Conservation (phyloP, 2,888 invertebrate species). For the Papilio protenor region DNA sequence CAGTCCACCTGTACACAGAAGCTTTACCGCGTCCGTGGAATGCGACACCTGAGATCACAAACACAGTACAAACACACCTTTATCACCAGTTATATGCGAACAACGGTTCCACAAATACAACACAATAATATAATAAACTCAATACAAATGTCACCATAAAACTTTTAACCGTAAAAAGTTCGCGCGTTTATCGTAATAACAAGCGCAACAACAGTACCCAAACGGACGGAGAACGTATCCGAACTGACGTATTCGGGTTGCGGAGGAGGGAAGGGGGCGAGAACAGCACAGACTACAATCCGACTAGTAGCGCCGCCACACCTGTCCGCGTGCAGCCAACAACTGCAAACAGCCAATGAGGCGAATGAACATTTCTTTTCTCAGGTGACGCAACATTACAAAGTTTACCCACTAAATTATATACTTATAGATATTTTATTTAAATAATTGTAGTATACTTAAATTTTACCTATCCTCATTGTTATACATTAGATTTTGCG, state of each 20-base stretch:
- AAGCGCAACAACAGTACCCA: conserved; percentile 52
- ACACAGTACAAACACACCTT: conserved; percentile 64
- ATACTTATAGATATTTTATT: too few species aligned
- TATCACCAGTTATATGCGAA: conserved; percentile 51
- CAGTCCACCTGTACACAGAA: conserved; percentile 75
- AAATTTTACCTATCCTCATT: too few species aligned
- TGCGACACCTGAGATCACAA: conserved; percentile 79
- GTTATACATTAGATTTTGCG: too few species aligned
- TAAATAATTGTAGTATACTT: too few species aligned
- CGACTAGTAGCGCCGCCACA: conserved; percentile 65
- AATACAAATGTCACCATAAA: conserved; percentile 53
- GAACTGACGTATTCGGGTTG: conserved; percentile 61
- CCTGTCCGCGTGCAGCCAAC: conserved; percentile 59
- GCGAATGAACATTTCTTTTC: conserved; percentile 56
- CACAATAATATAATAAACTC: conserved; percentile 48
- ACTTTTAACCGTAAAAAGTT: conserved; percentile 66
- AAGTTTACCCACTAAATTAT: conserved; percentile 50
- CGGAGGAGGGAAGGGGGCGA: conserved; percentile 48
- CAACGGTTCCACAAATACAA: conserved; percentile 54
- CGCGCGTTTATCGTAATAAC: conserved; percentile 61
- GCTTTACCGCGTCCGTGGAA: conserved; percentile 78
- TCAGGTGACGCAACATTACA: conserved; percentile 56
- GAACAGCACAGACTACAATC: conserved; percentile 50
- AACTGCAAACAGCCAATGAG: conserved; percentile 50
- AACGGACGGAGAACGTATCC: conserved; percentile 70